Base-by-base conservation (phyloP, 2,888 invertebrate species). In the Globia sparganii region DNA sequence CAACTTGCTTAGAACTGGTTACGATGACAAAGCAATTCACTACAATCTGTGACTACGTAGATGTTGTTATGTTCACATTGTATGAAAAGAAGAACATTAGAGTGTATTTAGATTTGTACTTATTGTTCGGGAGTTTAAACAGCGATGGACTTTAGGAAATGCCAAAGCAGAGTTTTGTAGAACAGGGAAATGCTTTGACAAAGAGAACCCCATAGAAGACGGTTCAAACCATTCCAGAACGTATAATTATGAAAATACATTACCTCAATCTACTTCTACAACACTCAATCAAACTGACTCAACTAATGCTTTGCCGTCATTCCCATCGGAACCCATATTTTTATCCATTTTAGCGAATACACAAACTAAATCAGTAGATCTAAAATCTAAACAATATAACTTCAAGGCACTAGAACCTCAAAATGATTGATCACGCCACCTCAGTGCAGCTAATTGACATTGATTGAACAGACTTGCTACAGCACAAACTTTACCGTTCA, bases 361-460 rank as follows among this genome's bases (percentile, higher is more conserved):
- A 80, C 78, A 83, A 88, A 83, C 81, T 78, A 81, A 89, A 88
- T 86, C 86, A 80, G 80, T 83, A 83, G 87, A 91, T 92, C 89
- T 84, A 89, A 92, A 91, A 91, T 91, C 91, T 92, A 93, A 93
- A 93, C 93, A 94, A 93, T 95, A 91, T 93, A 92, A 92, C 72
- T 81, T 83, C 81, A 83, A 87, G 76, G 82, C 72, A 78, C 85
- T 88, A 78, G 87, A 83, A 83, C 93, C 93, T 91, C 91, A 93
- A 93, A 92, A 93, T 92, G 96, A 96, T 96, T 94, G 96, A 96
- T 96, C 93, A 92, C 91, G 91, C 92, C 93, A 95, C 95, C 91
- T 95, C 94, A 94, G 92, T 93, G 94, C 94, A 94, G 83, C 94
- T 96, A 96, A 96, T 96, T 96, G 96, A 96, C 96, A 96, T 93